A percentile compares a stretch with the other conserved stretches of the same genome.
Conservation (phyloP, 2,113 vertebrate species). For the Hystrix cristata region DNA sequence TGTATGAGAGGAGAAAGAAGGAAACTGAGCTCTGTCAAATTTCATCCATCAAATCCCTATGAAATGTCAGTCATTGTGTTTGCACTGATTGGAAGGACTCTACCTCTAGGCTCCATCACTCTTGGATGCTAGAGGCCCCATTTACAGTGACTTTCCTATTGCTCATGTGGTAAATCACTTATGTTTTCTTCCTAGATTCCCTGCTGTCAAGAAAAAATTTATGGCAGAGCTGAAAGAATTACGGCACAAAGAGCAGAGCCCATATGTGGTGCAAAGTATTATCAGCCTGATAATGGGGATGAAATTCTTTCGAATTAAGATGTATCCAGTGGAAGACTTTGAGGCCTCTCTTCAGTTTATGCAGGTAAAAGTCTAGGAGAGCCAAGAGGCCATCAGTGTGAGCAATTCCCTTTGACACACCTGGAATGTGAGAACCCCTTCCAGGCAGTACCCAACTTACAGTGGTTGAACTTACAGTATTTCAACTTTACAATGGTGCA, state of each 20-base stretch:
- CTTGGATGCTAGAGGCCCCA: background rate
- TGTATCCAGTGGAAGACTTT: slow-evolving; percentile 99
- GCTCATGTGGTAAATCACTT: background rate
- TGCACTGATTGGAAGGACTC: background rate
- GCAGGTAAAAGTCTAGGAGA: slow-evolving; percentile 92
- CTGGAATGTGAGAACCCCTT: background rate
- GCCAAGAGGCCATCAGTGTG: background rate
- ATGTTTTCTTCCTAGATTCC: slow-evolving; percentile 90
- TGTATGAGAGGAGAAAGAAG: background rate
- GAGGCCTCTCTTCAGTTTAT: slow-evolving; percentile 99
- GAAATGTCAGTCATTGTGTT: background rate
- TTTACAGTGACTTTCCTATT: background rate
- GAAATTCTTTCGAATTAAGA: slow-evolving; percentile 99
- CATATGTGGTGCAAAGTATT: slow-evolving; percentile 96
- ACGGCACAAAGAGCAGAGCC: slow-evolving; percentile 97
- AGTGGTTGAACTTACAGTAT: background rate
- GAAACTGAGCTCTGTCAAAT: background rate
- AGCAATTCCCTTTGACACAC: background rate
- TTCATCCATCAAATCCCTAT: background rate
- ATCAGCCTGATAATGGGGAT: slow-evolving; percentile 99
- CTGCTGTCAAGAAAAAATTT: slow-evolving; percentile 98
- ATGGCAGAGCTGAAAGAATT: slow-evolving; percentile 98
- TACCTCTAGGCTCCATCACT: too few species aligned
- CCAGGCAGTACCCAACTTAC: background rate
- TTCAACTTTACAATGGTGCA: background rate